Conservation (phyloP, 1,140 invertebrate species). For the Habropoda laboriosa region DNA sequence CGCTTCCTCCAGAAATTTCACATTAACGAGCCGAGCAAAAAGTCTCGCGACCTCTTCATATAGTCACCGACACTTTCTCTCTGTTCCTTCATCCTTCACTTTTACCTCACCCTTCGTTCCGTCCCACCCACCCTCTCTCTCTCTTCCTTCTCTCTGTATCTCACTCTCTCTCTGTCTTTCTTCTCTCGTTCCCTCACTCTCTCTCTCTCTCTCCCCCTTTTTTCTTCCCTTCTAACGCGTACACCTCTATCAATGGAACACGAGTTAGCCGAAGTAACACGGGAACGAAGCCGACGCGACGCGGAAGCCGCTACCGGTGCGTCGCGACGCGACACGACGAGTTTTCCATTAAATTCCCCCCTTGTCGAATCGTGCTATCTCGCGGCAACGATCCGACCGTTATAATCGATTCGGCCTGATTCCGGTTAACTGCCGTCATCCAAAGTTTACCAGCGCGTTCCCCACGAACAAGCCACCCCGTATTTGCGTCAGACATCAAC, state of each 20-base stretch:
- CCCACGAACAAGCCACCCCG: constrained; percentile 51
- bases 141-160: background rate
- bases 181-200: background rate
- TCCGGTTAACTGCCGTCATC: constrained; percentile 75
- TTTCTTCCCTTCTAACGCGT: background rate
- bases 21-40: constrained; percentile 60
- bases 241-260: constrained; percentile 10
- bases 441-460: constrained; percentile 68
- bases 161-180: background rate
- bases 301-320: too few species aligned
- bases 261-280: constrained; percentile 13
- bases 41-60: constrained; percentile 22
- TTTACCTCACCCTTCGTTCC: too few species aligned
- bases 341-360: constrained; percentile 71
- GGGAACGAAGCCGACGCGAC: constrained; percentile 3
- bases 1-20: constrained; percentile 57
- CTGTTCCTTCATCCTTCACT: constrained; percentile 13
- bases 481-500: constrained; percentile 61
- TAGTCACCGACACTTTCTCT: constrained; percentile 16
- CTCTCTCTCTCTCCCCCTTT: background rate
- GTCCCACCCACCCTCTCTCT: background rate
- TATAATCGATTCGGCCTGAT: constrained; percentile 76
- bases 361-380: constrained; percentile 71
- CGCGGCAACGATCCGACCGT: constrained; percentile 70
- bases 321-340: constrained; percentile 22